Base-by-base conservation (phyloP, 2,797 vertebrate species). In the Hydrolagus colliei region DNA sequence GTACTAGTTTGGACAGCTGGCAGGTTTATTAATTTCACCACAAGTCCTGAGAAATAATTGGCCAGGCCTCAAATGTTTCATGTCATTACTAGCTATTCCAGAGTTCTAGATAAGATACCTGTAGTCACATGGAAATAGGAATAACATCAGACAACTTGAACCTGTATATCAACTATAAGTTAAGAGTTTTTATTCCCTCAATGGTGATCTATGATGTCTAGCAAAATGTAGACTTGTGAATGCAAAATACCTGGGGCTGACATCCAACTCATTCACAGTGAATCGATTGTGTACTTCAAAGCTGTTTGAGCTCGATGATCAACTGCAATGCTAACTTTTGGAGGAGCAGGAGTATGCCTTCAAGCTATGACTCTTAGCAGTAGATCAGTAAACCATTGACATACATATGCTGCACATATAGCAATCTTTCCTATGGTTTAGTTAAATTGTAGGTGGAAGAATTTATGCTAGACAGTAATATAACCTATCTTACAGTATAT, bases 121-220 rank as follows among this genome's bases (percentile, higher is more conserved):
- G 61, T 5, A 79, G 62, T 13, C 12, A 65, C 59, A 27, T 65
- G 77, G 77, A 79, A 10, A 22, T 79, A 65, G 13, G 61, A 65
- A 12, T 79, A 13, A 12, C n/a, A 63, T 79, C 2, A 27, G n/a
- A 62, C 61, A 79, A 1, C 1, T 11, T 63, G 61, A 63, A 62
- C n/a, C n/a, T 20, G 61, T 77, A 20, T 32, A 77, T 61, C 18
- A 77, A 61, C 75, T 32, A 18, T 61, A 63, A 52, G 6, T 52
- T 6, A 52, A 13, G 61, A 7, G 4, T 11, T 63, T 27, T 22
- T 22, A 62, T 79, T 79, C 77, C 61, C 59, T 65, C 62, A 13
- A 79, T 62, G 61, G 63, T 63, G 77, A 61, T 62, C 14, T 79
- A 27, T 79, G 77, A 63, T 79, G 77, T 59, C 77, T 62, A 14